phyloP scores from a whole-genome alignment of 2,888 invertebrate genomes.

The Hylaea fasciaria region DNA sequence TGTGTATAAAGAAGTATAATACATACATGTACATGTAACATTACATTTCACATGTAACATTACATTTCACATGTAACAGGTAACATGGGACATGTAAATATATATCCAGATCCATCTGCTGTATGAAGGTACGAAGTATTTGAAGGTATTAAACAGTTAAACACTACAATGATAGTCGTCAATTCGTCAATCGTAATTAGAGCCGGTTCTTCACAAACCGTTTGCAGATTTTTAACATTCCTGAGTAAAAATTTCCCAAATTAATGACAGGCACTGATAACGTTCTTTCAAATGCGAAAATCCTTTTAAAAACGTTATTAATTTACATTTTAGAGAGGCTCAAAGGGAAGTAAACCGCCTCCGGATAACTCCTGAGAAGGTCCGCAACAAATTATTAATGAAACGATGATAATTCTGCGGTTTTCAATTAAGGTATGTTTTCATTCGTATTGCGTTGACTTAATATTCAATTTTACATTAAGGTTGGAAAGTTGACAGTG shows the following conservation, averaged over 20 bases:
- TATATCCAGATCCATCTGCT: too few species aligned
- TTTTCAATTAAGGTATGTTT: constrained; percentile 35
- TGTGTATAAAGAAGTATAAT: too few species aligned
- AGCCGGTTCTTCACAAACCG: neutral
- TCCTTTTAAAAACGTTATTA: constrained; percentile 32
- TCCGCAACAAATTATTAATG: constrained; percentile 24
- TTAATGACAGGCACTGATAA: neutral
- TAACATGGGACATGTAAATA: too few species aligned
- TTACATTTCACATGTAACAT: too few species aligned
- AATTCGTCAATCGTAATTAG: too few species aligned
- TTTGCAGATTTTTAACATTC: neutral
- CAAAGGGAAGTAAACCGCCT: constrained; percentile 31
- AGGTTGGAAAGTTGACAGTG: constrained; percentile 6
- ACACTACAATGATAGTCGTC: too few species aligned
- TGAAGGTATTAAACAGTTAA: too few species aligned
- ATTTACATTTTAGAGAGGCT: constrained; percentile 36
- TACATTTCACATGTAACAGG: too few species aligned
- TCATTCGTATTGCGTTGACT: constrained; percentile 25
- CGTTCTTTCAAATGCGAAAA: constrained; percentile 29
- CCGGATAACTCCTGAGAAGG: constrained; percentile 18
- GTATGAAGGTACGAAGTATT: too few species aligned
- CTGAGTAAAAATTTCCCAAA: neutral
- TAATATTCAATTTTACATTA: constrained; percentile 23
- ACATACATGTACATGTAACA: too few species aligned
- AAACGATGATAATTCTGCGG: constrained; percentile 29